Conservation (phyloP, 2,797 vertebrate species). For the Masticophis lateralis region DNA sequence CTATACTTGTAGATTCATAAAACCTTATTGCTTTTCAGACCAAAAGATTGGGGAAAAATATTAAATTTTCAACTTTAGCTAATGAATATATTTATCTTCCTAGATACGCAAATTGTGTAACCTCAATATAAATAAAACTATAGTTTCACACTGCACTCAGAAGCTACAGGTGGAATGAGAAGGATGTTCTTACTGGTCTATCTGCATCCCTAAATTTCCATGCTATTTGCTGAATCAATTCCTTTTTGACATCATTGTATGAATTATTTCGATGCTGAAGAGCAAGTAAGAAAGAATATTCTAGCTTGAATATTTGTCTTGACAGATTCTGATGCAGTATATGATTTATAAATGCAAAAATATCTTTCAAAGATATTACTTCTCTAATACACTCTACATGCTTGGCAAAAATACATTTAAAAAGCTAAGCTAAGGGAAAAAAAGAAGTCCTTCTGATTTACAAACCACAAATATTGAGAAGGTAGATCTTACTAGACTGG, state of each 20-base stretch:
- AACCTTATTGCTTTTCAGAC: neutral
- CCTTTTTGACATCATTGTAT: neutral
- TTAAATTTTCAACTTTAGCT: neutral
- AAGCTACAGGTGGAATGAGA: neutral
- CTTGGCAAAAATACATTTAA: neutral
- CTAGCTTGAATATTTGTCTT: neutral
- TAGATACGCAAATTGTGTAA: too few species aligned
- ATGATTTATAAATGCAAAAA: neutral
- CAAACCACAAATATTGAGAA: neutral
- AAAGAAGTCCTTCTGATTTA: neutral
- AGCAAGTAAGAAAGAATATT: neutral
- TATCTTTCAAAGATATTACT: slow-evolving; percentile 21
- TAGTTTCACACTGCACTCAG: neutral
- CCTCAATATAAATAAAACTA: neutral
- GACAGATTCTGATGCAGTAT: neutral
- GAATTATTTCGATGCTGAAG: neutral
- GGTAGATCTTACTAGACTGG: neutral
- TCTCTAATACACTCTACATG: neutral
- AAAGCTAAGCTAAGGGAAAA: neutral
- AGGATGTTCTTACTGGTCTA: neutral
- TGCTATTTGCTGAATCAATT: neutral
- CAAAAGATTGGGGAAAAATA: neutral
- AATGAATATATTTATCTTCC: neutral
- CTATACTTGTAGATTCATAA: neutral
- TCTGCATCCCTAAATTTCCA: neutral